Percentiles rank a stretch among this genome's conserved stretches.
These are phyloP conservation scores for Mylabris phalerata DNA, from an alignment of 1,140 invertebrate genomes.

Conservation along the genomic window DNA sequence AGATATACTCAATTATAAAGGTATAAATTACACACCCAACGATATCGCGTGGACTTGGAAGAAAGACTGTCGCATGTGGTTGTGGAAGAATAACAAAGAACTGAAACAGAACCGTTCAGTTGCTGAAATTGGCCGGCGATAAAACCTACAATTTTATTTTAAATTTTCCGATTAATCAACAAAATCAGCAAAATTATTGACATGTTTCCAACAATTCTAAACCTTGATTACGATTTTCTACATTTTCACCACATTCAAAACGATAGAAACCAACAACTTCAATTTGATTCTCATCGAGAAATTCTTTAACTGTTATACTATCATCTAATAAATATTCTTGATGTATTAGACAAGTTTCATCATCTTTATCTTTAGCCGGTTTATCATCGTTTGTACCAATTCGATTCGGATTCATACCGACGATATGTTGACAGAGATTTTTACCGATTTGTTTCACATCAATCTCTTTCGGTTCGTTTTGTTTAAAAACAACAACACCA, in stretches of 20 bases:
- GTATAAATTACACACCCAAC: conserved; percentile 40
- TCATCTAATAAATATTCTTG: conserved; percentile 86
- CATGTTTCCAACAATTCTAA: conserved; percentile 55
- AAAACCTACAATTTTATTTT: conserved; percentile 15
- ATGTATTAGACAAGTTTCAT: conserved; percentile 68
- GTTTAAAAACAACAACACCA: conserved; percentile 63
- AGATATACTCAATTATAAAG: conserved; percentile 35
- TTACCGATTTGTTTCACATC: conserved; percentile 51
- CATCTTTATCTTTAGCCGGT: conserved; percentile 55
- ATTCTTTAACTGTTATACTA: conserved; percentile 61
- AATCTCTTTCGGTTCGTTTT: conserved; percentile 38
- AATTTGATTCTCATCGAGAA: conserved; percentile 59
- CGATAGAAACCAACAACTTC: conserved; percentile 76
- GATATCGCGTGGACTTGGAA: conserved; percentile 53
- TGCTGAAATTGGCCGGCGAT: conserved; percentile 26
- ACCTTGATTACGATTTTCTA: conserved; percentile 44
- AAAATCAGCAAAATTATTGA: conserved; percentile 43
- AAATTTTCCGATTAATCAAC: conserved; percentile 8
- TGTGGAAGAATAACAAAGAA: conserved; percentile 48
- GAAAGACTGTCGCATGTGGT: conserved; percentile 58
- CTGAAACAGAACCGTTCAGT: conserved; percentile 32
- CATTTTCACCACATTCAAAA: conserved; percentile 71
- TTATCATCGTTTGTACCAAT: conserved; percentile 64
- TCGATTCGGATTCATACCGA: conserved; percentile 79
- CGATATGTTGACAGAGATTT: conserved; percentile 89